Conservation (phyloP, 2,113 vertebrate species). For the Stigmatopora nigra region DNA sequence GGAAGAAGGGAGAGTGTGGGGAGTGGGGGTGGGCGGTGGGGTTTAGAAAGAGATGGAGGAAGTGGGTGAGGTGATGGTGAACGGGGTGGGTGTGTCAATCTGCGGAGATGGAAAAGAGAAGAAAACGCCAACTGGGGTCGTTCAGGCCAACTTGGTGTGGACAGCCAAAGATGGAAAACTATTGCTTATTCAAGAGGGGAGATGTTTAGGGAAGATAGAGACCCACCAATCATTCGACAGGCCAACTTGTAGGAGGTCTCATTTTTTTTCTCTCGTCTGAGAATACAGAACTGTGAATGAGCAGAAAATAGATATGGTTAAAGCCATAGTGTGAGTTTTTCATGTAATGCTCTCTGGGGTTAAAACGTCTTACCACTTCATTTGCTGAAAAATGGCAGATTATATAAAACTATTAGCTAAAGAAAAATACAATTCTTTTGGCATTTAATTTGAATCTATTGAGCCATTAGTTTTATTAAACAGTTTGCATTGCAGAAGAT, state of each 20-base stretch:
- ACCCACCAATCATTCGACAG: conserved; percentile 55
- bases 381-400: conserved; percentile 18
- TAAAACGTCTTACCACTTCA: conserved; percentile 20
- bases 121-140: conserved; percentile 32
- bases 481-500: not conserved
- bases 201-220: conserved; percentile 63
- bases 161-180: conserved; percentile 54
- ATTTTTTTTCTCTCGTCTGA: conserved; percentile 25
- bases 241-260: conserved; percentile 45
- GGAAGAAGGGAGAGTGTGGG: conserved; percentile 8
- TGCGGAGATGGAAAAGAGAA: conserved; percentile 28
- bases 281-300: conserved; percentile 27
- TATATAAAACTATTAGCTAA: conserved; percentile 18
- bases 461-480: not conserved
- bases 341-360: conserved; percentile 27
- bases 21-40: not conserved
- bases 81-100: not conserved
- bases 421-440: conserved; percentile 19
- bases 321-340: conserved; percentile 8
- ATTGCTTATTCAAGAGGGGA: conserved; percentile 74
- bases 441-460: not conserved
- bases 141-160: conserved; percentile 50
- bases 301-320: conserved; percentile 13
- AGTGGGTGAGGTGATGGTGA: not conserved
- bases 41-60: conserved; percentile 10